phyloP scores from a whole-genome alignment of 2,113 vertebrate species.

The Scolopax mira region DNA sequence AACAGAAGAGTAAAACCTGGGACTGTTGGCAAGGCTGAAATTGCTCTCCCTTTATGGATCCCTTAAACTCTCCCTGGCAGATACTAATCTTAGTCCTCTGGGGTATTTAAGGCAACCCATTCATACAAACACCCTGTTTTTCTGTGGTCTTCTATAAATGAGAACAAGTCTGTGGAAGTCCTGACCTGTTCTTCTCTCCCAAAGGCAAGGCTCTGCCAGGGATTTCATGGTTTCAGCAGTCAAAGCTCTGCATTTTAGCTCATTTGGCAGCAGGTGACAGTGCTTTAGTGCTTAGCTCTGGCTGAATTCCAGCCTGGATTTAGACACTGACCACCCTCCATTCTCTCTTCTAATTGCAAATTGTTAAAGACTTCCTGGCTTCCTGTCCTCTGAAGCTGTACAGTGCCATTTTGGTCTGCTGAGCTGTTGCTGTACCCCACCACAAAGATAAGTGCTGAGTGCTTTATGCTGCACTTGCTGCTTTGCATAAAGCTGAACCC shows the following conservation, averaged over 20 bases:
- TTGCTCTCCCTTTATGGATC: not conserved
- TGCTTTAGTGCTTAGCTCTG: not conserved
- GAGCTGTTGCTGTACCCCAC: not conserved
- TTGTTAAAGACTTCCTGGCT: slow-evolving; percentile 17
- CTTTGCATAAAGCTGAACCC: not conserved
- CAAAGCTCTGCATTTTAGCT: not conserved
- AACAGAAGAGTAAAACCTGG: not conserved
- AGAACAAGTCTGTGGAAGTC: not conserved
- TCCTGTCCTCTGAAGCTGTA: not conserved
- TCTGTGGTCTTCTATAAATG: not conserved
- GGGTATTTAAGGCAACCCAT: not conserved
- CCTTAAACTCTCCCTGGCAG: not conserved
- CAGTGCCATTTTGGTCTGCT: not conserved
- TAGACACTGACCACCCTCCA: not conserved
- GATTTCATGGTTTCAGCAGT: not conserved
- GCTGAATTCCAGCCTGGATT: slow-evolving; percentile 8
- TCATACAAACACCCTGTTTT: not conserved
- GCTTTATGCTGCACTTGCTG: not conserved
- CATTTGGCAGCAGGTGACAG: not conserved
- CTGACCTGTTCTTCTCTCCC: not conserved
- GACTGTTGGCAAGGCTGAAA: not conserved
- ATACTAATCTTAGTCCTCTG: not conserved
- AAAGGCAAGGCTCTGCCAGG: not conserved
- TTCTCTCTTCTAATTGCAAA: not conserved
- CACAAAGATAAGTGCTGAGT: not conserved